Conservation (phyloP, 2,888 invertebrate species). For the Ennomos erosarius region DNA sequence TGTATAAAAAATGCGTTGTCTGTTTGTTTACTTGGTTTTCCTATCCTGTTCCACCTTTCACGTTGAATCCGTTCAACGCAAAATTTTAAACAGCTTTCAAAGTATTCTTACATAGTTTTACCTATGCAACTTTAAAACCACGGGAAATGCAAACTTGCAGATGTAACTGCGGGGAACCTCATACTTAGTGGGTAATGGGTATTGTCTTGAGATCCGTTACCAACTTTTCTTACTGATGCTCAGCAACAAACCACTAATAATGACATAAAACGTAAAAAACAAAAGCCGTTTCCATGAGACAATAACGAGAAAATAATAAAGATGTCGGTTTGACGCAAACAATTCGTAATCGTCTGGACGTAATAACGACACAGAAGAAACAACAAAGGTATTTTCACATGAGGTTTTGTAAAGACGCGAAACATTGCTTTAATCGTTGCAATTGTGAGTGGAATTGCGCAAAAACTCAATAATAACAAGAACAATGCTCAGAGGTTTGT, state of each 20-base stretch:
- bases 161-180: too few species aligned
- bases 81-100: too few species aligned
- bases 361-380: conserved; percentile 19
- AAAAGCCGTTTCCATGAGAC: neutral
- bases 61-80: too few species aligned
- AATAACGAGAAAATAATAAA: conserved; percentile 10
- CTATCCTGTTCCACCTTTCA: too few species aligned
- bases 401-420: conserved; percentile 22
- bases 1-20: too few species aligned
- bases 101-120: too few species aligned
- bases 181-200: too few species aligned
- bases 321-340: conserved; percentile 13
- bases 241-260: neutral
- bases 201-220: too few species aligned
- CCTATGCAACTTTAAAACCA: too few species aligned
- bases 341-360: conserved; percentile 22
- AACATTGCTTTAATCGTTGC: conserved; percentile 22
- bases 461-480: conserved; percentile 58
- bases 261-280: too few species aligned
- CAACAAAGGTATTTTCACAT: conserved; percentile 16
- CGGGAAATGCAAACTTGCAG: too few species aligned
- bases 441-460: conserved; percentile 44
- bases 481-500: conserved; percentile 53
- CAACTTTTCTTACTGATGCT: neutral
- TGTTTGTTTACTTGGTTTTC: too few species aligned